Conservation (phyloP, 1,140 invertebrate species). For the Eurosta solidaginis region DNA sequence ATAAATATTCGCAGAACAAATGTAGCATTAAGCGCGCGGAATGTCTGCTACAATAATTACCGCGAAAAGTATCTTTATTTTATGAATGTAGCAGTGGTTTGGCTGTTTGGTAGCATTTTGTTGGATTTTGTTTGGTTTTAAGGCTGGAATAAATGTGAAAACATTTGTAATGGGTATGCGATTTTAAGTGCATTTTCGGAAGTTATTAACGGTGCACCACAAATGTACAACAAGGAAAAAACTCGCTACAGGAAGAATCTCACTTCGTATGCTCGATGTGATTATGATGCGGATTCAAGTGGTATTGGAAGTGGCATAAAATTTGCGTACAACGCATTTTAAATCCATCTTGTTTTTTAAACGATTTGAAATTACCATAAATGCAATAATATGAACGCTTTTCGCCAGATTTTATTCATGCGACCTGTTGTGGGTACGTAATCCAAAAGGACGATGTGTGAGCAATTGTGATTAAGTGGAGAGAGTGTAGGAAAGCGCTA, state of each 20-base stretch:
- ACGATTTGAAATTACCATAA: constrained; percentile 2
- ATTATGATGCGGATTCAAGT: neutral
- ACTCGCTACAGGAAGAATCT: neutral
- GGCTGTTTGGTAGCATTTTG: no score
- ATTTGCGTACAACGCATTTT: neutral
- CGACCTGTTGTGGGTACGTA: neutral
- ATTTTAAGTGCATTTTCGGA: neutral
- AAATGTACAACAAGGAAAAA: neutral
- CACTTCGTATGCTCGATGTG: neutral
- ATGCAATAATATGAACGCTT: neutral
- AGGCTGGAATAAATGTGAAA: neutral
- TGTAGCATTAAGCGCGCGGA: neutral
- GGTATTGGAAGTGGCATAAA: neutral
- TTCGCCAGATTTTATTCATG: neutral
- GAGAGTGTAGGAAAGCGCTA: no score
- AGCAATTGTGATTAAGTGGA: no score
- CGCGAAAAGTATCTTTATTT: neutral
- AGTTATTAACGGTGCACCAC: neutral
- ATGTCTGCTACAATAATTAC: neutral
- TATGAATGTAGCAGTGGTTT: neutral
- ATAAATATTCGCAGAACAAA: neutral
- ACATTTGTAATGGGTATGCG: no score
- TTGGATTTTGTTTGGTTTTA: no score
- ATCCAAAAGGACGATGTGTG: neutral
- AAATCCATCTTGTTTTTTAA: constrained; percentile 7